Percentiles rank a stretch among this genome's conserved stretches.
phyloP scores from a whole-genome alignment of 2,888 invertebrate species.

The Crioceris asparagi region DNA sequence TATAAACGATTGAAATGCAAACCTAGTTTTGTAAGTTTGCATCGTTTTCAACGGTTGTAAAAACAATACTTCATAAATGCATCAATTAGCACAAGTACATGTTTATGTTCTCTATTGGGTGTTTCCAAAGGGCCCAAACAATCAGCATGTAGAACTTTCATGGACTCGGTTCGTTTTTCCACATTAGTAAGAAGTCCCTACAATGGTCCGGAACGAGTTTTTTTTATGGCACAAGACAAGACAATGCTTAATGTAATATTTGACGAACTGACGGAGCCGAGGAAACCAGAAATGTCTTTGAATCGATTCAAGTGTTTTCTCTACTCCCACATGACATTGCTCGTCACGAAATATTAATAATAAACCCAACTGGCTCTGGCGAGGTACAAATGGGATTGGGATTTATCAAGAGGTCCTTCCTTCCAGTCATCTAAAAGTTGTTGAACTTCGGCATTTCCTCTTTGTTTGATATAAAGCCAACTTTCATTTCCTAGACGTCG shows the following conservation, averaged over 20 bases:
- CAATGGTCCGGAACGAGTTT: neutral
- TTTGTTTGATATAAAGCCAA: no score
- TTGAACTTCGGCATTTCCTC: no score
- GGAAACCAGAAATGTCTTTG: no score
- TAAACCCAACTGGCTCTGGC: no score
- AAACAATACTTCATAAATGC: neutral
- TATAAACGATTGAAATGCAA: no score
- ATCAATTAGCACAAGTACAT: neutral
- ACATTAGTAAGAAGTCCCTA: neutral
- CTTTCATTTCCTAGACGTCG: no score
- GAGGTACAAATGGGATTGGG: no score
- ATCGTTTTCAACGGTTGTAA: neutral
- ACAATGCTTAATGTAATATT: slow-evolving; percentile 20
- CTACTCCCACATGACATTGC: no score
- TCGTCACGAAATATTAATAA: no score
- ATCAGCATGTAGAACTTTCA: neutral
- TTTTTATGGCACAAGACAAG: slow-evolving; percentile 19
- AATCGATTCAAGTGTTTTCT: no score
- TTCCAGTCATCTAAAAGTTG: no score
- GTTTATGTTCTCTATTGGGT: neutral
- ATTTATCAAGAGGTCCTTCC: no score
- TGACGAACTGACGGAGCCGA: slow-evolving; percentile 18
- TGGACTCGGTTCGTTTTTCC: neutral
- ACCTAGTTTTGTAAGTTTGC: neutral
- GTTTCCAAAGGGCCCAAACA: neutral